Evolutionary conservation across 2,797 vertebrate species (phyloP).

Genomic region (Anisognathus igniventris): DNA sequence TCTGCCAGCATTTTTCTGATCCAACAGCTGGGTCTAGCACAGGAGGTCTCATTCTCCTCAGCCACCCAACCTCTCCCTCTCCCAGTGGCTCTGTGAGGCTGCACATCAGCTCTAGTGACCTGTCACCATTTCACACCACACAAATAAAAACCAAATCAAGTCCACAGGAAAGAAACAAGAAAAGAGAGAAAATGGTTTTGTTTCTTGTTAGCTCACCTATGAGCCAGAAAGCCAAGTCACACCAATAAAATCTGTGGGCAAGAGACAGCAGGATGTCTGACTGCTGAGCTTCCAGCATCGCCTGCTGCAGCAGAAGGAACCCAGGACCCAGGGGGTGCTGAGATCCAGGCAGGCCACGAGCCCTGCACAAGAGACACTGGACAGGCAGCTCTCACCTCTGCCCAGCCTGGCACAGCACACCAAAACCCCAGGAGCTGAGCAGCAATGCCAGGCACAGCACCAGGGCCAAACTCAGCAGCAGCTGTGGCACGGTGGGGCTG

Average conservation of each 20-base stretch:
- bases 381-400: background rate
- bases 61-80: background rate
- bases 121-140: background rate
- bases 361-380: background rate
- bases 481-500: rapidly evolving
- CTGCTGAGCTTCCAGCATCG: background rate
- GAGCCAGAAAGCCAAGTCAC: background rate
- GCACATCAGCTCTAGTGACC: background rate
- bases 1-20: background rate
- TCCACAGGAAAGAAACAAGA: background rate
- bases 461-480: background rate
- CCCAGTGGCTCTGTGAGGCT: background rate
- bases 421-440: background rate
- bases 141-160: background rate
- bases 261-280: background rate
- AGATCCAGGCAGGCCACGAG: background rate
- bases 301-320: background rate
- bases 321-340: no score
- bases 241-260: background rate
- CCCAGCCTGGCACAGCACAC: background rate
- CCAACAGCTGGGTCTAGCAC: background rate
- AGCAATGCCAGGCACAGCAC: rapidly evolving
- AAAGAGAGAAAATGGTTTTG: background rate
- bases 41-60: background rate
- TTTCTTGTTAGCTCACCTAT: background rate